Evolutionary conservation across 2,797 vertebrate species (phyloP).

Genomic region (Cossypha heuglini): DNA sequence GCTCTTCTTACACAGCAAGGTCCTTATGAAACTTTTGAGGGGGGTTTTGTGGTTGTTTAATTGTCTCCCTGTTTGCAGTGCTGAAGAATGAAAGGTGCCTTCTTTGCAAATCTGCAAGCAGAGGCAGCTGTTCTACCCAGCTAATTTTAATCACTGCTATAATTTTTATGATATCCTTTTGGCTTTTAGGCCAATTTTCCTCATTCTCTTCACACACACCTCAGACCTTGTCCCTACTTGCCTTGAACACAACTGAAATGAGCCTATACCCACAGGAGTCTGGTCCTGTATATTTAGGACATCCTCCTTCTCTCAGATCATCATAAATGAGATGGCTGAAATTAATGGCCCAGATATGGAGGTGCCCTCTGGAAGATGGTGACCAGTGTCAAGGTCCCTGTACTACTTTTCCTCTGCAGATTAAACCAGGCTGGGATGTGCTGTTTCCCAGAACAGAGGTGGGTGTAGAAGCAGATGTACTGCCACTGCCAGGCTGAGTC

Average conservation of each 20-base stretch:
- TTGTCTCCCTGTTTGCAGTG: neutral
- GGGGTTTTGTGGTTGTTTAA: neutral
- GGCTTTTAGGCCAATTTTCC: neutral
- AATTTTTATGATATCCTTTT: neutral
- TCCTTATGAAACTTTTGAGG: neutral
- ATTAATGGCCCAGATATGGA: neutral
- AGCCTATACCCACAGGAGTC: neutral
- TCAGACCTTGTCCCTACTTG: neutral
- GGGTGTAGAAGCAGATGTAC: neutral
- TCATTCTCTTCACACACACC: neutral
- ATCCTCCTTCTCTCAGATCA: neutral
- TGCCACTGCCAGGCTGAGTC: neutral
- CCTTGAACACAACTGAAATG: rapidly evolving
- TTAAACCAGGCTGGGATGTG: neutral
- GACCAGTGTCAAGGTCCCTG: neutral
- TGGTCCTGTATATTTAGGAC: neutral
- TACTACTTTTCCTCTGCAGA: neutral
- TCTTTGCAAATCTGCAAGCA: neutral
- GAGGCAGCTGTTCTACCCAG: neutral
- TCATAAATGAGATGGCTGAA: neutral
- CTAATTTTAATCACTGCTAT: neutral
- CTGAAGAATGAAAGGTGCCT: neutral
- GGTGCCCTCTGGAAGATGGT: neutral
- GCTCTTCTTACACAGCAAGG: neutral
- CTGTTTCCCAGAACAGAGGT: neutral